phyloP scores from a whole-genome alignment of 2,113 vertebrate species.

The Myrmophylax atrothorax region DNA sequence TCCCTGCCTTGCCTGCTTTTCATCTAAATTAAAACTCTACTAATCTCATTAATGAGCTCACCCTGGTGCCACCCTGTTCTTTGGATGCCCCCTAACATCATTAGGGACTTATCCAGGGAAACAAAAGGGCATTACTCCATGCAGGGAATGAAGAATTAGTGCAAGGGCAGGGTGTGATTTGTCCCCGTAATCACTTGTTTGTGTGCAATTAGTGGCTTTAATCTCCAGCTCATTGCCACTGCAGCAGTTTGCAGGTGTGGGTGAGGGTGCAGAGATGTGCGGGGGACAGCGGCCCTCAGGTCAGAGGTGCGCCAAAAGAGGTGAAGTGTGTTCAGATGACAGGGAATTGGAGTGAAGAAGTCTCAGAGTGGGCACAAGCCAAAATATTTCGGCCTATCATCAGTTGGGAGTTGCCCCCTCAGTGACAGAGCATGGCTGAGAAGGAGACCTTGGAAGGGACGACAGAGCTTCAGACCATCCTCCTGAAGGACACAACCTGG shows the following conservation, averaged over 20 bases:
- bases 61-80: conserved; percentile 55
- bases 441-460: background rate
- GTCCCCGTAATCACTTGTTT: conserved; percentile 24
- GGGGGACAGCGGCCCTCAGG: background rate
- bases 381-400: background rate
- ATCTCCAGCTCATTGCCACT: background rate
- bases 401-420: background rate
- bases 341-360: background rate
- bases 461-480: background rate
- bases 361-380: background rate
- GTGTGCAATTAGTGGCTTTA: conserved; percentile 24
- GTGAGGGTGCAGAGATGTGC: background rate
- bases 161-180: background rate
- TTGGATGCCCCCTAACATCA: conserved; percentile 53
- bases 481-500: background rate
- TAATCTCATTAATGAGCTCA: conserved; percentile 76
- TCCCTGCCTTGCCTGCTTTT: conserved; percentile 61
- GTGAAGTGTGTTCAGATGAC: background rate
- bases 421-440: background rate
- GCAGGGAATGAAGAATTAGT: conserved; percentile 22
- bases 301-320: background rate
- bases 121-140: conserved; percentile 31
- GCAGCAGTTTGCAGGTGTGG: background rate
- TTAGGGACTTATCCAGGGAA: conserved; percentile 54
- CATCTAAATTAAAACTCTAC: conserved; percentile 72